Conservation (phyloP, 2,113 vertebrate species). For the Passerina amoena region DNA sequence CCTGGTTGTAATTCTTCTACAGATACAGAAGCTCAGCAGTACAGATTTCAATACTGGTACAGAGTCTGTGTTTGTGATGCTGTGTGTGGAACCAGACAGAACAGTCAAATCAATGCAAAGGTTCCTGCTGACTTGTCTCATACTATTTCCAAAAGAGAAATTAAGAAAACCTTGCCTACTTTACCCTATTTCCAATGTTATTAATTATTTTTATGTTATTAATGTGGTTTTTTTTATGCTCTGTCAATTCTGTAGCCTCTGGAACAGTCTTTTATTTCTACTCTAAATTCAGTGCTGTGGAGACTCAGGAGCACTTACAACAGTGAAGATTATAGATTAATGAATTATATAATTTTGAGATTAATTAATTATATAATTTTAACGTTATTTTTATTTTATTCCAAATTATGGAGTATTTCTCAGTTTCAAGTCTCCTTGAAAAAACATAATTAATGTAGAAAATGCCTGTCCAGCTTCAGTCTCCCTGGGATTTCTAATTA, state of each 20-base stretch:
- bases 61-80: not conserved
- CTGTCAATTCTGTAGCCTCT: not conserved
- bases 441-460: not conserved
- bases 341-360: not conserved
- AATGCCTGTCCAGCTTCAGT: not conserved
- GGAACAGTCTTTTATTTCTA: not conserved
- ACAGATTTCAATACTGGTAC: not conserved
- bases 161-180: not conserved
- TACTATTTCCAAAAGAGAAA: not conserved
- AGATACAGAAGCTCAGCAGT: not conserved
- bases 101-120: not conserved
- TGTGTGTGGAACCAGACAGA: not conserved
- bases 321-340: not conserved
- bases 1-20: not conserved
- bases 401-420: not conserved
- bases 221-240: not conserved
- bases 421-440: not conserved
- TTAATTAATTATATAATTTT: not conserved
- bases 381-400: constrained; percentile 11
- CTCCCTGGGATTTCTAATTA: constrained; percentile 16
- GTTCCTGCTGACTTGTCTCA: not conserved
- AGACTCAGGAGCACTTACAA: not conserved
- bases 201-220: not conserved
- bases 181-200: not conserved
- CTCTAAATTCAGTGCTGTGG: not conserved